These are phyloP conservation scores for Aplocera efformata DNA, from an alignment of 2,888 invertebrate species.

Conservation along the genomic window DNA sequence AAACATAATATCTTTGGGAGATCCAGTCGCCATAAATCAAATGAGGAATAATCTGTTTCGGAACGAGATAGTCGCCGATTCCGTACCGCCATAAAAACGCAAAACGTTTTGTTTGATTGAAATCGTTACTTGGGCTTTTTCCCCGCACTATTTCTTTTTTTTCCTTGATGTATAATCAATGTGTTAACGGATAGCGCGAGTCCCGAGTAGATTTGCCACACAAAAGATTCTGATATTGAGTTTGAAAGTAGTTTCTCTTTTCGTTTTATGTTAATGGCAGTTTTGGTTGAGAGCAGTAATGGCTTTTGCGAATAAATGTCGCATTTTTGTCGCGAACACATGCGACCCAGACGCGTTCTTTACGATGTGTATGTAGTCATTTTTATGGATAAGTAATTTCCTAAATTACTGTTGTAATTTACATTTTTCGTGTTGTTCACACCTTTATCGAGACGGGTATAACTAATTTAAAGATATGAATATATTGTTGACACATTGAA, in stretches of 20 bases:
- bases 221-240: constrained; percentile 79
- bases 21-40: constrained; percentile 80
- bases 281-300: constrained; percentile 68
- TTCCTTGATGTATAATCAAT: constrained; percentile 80
- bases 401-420: constrained; percentile 33
- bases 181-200: constrained; percentile 77
- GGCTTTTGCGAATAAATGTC: constrained; percentile 67
- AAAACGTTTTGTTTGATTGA: constrained; percentile 80
- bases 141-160: constrained; percentile 71
- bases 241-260: constrained; percentile 76
- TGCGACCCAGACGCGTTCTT: constrained; percentile 48
- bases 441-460: not conserved
- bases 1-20: constrained; percentile 80
- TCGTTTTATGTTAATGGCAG: constrained; percentile 75
- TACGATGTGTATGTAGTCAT: constrained; percentile 35
- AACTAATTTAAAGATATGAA: not conserved
- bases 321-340: constrained; percentile 51
- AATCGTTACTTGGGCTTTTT: constrained; percentile 69
- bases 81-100: constrained; percentile 76
- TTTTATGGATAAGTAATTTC: constrained; percentile 39
- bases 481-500: not conserved
- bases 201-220: constrained; percentile 73
- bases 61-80: constrained; percentile 77
- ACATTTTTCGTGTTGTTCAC: constrained; percentile 1
- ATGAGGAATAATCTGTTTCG: constrained; percentile 82